These are phyloP conservation scores for Hestina assimilis DNA, from an alignment of 1,140 invertebrate genomes.

Conservation along the genomic window DNA sequence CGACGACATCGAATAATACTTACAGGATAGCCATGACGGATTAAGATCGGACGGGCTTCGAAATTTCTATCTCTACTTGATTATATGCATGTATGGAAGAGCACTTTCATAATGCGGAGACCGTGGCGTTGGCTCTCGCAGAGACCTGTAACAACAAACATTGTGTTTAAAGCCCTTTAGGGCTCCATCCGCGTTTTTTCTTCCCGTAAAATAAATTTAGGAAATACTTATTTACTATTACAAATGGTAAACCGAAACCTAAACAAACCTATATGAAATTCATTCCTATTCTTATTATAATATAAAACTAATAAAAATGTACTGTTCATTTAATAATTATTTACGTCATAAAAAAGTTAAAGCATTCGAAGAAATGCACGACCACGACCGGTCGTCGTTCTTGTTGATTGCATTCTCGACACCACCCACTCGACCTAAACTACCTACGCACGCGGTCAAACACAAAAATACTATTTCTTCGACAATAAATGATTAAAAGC, in stretches of 20 bases:
- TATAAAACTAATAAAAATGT: too few relatives aligned
- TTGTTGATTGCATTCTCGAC: slow-evolving; percentile 55
- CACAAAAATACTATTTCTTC: slow-evolving; percentile 29
- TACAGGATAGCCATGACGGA: slow-evolving; percentile 66
- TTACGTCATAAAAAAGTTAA: not conserved
- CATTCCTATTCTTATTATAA: too few relatives aligned
- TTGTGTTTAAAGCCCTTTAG: slow-evolving; percentile 47
- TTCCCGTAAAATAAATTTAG: not conserved
- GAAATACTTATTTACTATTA: not conserved
- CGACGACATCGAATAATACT: slow-evolving; percentile 67
- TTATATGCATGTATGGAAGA: slow-evolving; percentile 56
- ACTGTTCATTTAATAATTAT: not conserved
- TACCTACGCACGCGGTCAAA: slow-evolving; percentile 43
- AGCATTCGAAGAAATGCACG: slow-evolving; percentile 30
- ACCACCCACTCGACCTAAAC: slow-evolving; percentile 55
- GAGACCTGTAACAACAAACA: slow-evolving; percentile 73
- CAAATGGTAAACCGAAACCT: too few relatives aligned
- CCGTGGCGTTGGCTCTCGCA: slow-evolving; percentile 37
- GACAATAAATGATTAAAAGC: slow-evolving; percentile 18
- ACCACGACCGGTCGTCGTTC: slow-evolving; percentile 44
- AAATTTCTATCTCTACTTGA: slow-evolving; percentile 56
- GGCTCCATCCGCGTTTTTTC: slow-evolving; percentile 33
- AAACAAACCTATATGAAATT: too few relatives aligned
- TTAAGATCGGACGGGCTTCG: slow-evolving; percentile 49
- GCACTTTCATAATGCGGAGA: slow-evolving; percentile 69